These are phyloP conservation scores for Trididemnum clinides DNA, from an alignment of 23 tunicate species.

Conservation along the genomic window DNA sequence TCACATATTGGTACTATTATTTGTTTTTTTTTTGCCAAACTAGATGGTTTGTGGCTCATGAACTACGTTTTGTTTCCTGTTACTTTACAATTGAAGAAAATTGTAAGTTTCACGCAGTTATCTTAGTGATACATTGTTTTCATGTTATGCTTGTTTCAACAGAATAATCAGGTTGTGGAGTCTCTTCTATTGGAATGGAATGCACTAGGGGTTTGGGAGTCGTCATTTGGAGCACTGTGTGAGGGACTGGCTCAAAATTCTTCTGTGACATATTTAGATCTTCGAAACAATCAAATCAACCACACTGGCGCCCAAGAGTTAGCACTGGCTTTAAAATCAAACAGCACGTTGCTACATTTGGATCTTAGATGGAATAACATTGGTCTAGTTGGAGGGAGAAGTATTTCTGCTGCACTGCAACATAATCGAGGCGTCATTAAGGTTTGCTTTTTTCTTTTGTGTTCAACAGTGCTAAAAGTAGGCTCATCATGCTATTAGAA, in stretches of 20 bases:
- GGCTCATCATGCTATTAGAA: too few species aligned
- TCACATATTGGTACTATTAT: too few species aligned
- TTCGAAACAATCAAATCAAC: slow-evolving; percentile 86
- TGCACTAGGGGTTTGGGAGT: slow-evolving; percentile 76
- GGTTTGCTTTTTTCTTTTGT: too few species aligned
- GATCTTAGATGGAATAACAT: slow-evolving; percentile 88
- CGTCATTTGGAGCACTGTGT: slow-evolving; percentile 64
- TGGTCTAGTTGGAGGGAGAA: slow-evolving; percentile 82
- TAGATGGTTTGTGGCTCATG: too few species aligned
- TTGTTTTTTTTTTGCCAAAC: too few species aligned
- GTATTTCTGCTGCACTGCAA: slow-evolving; percentile 55
- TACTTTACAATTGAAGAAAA: too few species aligned
- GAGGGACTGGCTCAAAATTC: slow-evolving; percentile 77
- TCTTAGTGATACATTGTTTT: too few species aligned
- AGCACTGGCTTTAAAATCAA: slow-evolving; percentile 52
- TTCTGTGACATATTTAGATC: slow-evolving; percentile 53
- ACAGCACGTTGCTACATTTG: slow-evolving; percentile 39
- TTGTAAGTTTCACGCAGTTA: too few species aligned
- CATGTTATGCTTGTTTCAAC: too few species aligned
- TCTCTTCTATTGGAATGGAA: slow-evolving; percentile 80
- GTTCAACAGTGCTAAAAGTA: too few species aligned
- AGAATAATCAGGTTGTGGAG: slow-evolving; percentile 73
- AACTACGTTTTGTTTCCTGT: too few species aligned
- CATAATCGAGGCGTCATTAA: slow-evolving; percentile 41
- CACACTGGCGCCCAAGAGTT: slow-evolving; percentile 71